Base-by-base conservation (phyloP, 2,888 invertebrate species). In the Nomada fabriciana region DNA sequence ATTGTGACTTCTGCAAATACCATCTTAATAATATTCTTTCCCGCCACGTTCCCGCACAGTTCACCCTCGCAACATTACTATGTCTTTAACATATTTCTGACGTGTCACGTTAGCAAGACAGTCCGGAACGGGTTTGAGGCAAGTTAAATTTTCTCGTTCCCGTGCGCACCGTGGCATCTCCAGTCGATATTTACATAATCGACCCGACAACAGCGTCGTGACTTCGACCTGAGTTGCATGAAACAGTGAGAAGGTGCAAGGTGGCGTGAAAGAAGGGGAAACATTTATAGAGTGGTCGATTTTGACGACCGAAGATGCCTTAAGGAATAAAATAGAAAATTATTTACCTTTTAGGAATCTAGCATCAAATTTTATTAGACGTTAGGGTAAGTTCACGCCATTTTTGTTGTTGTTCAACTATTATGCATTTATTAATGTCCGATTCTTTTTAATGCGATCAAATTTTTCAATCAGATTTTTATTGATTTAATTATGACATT, bases 131-230 rank as follows among this genome's bases (percentile, higher is more conserved):
- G 67, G 36, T 53, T 47, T 25, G 20, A 7, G 60, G 23, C 60
- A 25, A 59, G 25, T 75, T n/a, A 18, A 74, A 74, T 74, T 68
- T 68, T 52, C 68, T 68, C 52, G 15, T 67, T 20, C 18, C 42
- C 13, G 15, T 60, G 50, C 23, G 20, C 36, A 3, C 57, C 20
- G 73, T 29, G 1, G 50, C 65, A 18, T n/a, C 18, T 25, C 15
- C 7, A 10, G 25, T 80, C 68, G 60, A 76, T 71, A 87, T 88
- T 88, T 85, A 83, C 86, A 87, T 88, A 87, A 86, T 88, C 84
- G 86, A 82, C 83, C 73, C 72, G 84, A 83, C 84, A 83, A 69
- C 73, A 69, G 52, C 55, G 50, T 59, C 42, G 43, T 15, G 25
- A 59, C 29, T 64, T 64, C n/a, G 43, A 29, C 13, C 15, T 42